Conservation (phyloP, 1,140 invertebrate genomes). For the Mya arenaria region DNA sequence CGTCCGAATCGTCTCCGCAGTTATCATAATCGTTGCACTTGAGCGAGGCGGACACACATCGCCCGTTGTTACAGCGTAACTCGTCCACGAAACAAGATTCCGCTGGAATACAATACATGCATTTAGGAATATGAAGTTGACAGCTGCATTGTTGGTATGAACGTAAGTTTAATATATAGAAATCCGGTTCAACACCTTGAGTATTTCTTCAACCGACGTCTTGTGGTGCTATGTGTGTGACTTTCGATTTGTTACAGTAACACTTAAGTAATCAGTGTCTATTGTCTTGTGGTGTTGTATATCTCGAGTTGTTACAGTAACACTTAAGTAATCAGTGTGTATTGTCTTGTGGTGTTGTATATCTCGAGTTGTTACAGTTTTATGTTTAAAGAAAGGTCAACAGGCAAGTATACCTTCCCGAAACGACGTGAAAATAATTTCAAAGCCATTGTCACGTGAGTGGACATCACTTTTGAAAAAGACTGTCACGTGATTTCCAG, state of each 20-base stretch:
- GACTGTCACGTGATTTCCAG: not conserved
- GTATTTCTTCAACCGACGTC: no score
- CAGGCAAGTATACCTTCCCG: slow-evolving; percentile 22
- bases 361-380: no score
- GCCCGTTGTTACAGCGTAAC: slow-evolving; percentile 8
- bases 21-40: slow-evolving; percentile 38
- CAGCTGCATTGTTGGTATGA: not conserved
- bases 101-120: not conserved
- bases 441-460: slow-evolving; percentile 35
- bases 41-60: slow-evolving; percentile 6
- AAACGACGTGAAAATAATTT: slow-evolving; percentile 39
- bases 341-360: no score
- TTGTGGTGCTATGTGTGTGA: no score
- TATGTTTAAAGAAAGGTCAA: no score
- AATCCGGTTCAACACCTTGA: no score
- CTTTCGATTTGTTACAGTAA: no score
- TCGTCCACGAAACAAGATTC: slow-evolving; percentile 28
- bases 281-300: no score
- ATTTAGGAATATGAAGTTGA: not conserved
- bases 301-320: no score
- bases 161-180: no score
- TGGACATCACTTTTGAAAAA: slow-evolving; percentile 27
- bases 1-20: slow-evolving; percentile 30
- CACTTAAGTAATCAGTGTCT: no score
- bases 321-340: no score